Percentiles rank a stretch among this genome's conserved stretches.
These are phyloP conservation scores for Penaeus vannamei DNA, from an alignment of 1,140 invertebrate species.

Conservation along the genomic window DNA sequence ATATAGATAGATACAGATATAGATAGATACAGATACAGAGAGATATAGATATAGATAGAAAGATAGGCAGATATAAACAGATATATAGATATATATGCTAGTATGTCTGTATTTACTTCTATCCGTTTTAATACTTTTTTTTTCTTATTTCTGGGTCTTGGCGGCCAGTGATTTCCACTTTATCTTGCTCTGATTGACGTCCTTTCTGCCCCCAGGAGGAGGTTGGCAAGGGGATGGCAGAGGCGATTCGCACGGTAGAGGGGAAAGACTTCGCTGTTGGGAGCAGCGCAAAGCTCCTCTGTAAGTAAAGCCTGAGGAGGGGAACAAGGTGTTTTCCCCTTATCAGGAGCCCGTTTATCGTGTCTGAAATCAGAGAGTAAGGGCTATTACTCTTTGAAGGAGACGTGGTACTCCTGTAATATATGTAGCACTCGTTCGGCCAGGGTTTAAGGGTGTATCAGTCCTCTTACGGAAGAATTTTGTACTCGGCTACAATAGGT, in stretches of 20 bases:
- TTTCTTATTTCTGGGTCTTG: neutral
- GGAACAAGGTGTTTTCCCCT: neutral
- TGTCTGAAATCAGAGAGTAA: neutral
- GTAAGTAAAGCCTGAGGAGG: slow-evolving; percentile 9
- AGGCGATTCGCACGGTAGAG: neutral
- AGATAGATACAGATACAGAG: no score
- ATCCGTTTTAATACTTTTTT: neutral
- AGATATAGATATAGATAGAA: no score
- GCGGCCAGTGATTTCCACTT: neutral
- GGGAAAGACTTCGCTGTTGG: neutral
- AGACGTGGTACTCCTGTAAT: no score
- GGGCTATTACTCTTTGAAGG: no score
- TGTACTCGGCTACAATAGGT: no score
- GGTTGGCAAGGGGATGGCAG: slow-evolving; percentile 9
- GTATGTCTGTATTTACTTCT: neutral
- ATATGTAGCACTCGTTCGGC: no score
- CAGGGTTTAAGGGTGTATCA: no score
- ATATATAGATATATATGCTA: no score
- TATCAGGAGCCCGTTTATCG: neutral
- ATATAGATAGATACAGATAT: no score
- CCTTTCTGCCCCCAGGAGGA: neutral
- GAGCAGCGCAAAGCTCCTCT: slow-evolving; percentile 20
- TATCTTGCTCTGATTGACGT: neutral
- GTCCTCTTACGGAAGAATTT: no score
- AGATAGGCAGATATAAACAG: no score